Conservation (phyloP, 2,797 vertebrate species). For the Gymnothorax javanicus region DNA sequence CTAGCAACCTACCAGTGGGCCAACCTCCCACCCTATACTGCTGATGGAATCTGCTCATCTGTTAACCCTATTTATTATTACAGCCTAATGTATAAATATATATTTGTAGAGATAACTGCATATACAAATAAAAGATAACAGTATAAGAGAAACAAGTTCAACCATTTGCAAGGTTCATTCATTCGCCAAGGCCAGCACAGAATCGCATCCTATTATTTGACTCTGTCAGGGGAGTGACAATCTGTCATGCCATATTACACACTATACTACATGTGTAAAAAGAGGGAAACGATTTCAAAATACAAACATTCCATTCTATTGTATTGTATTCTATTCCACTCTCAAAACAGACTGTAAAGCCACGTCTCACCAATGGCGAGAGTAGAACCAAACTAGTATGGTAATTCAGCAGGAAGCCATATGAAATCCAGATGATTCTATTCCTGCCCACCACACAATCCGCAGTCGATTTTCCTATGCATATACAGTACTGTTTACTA, state of each 20-base stretch:
- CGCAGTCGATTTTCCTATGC: conserved; percentile 29
- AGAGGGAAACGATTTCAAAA: neutral
- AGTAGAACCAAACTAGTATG: neutral
- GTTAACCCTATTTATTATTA: conserved; percentile 63
- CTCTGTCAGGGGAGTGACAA: neutral
- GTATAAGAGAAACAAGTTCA: neutral
- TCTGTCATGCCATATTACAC: neutral
- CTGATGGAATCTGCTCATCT: conserved; percentile 28
- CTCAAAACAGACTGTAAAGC: conserved; percentile 18
- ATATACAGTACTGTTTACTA: conserved; percentile 36
- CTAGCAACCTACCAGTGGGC: no score
- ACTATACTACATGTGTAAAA: neutral
- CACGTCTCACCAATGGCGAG: neutral
- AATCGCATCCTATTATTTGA: neutral
- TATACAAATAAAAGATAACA: no score
- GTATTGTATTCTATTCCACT: neutral
- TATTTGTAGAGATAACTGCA: no score
- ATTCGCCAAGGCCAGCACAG: neutral
- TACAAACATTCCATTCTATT: neutral
- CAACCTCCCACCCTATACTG: no score
- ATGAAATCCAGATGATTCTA: conserved; percentile 7
- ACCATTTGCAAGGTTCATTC: neutral
- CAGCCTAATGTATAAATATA: conserved; percentile 54
- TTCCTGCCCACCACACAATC: neutral
- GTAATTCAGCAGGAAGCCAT: neutral